A percentile compares a stretch with the other conserved stretches of the same genome.
Evolutionary conservation across 2,797 vertebrate species (phyloP).

Genomic region (Pangasius djambal): DNA sequence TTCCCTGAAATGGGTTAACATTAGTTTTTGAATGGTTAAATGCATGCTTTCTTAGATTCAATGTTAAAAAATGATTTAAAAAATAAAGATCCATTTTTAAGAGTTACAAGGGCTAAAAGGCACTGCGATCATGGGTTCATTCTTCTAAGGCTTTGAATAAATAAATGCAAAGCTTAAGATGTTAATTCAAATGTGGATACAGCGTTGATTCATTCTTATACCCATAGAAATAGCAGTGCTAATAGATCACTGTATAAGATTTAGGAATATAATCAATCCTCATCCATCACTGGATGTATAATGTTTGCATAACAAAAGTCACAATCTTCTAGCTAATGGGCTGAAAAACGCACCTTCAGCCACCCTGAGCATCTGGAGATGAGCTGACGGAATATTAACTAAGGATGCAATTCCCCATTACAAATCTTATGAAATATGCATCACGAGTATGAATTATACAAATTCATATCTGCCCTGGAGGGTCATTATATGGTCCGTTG

Average conservation of each 20-base stretch:
- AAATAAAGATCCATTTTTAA: background rate
- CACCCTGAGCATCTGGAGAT: conserved; percentile 37
- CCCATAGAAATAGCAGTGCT: background rate
- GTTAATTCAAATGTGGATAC: background rate
- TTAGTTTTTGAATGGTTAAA: background rate
- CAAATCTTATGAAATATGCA: conserved; percentile 60
- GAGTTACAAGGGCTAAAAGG: background rate
- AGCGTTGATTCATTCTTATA: conserved; percentile 22
- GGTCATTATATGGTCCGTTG: conserved; percentile 44
- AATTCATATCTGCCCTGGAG: conserved; percentile 36
- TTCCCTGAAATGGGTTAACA: background rate
- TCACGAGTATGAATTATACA: conserved; percentile 54
- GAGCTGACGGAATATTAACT: conserved; percentile 54
- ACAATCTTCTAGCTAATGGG: conserved; percentile 23
- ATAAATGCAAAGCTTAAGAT: background rate
- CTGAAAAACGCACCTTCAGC: conserved; percentile 22
- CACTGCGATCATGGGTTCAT: background rate
- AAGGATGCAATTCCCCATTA: conserved; percentile 54
- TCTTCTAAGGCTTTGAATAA: background rate
- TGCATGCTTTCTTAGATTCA: background rate
- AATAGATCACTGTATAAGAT: conserved; percentile 14
- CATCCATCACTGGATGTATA: conserved; percentile 2
- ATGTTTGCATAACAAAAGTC: conserved; percentile 29
- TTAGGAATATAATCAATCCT: conserved; percentile 19
- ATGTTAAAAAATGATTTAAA: background rate